Percentiles rank a stretch among this genome's conserved stretches.
These are phyloP conservation scores for Mimachlamys varia DNA, from an alignment of 2,888 invertebrate species.

Conservation along the genomic window DNA sequence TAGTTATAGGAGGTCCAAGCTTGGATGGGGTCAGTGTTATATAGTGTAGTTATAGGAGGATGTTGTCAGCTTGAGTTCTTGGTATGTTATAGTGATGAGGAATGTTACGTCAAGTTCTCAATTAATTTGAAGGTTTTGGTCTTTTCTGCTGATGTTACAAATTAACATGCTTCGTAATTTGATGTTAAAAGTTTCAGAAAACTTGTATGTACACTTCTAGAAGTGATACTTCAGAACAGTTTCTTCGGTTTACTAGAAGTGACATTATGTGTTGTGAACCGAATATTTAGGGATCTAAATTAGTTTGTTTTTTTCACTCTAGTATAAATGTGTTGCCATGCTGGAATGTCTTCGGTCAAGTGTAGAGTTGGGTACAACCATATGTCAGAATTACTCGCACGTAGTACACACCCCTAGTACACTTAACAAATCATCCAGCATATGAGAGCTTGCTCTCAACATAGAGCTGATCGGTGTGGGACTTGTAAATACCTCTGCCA, in stretches of 20 bases:
- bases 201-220: neutral
- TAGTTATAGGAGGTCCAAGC: too few species aligned
- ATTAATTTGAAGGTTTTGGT: too few species aligned
- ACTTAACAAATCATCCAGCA: conserved; percentile 6
- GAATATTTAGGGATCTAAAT: neutral
- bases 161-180: too few species aligned
- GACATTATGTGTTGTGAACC: neutral
- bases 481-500: neutral
- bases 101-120: too few species aligned
- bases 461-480: neutral
- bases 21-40: too few species aligned
- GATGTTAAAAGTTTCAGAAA: too few species aligned
- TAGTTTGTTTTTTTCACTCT: conserved; percentile 10
- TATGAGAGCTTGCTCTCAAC: neutral
- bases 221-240: too few species aligned
- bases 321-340: conserved; percentile 29
- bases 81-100: neutral
- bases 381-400: conserved; percentile 27
- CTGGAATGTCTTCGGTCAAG: conserved; percentile 34
- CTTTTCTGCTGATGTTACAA: too few species aligned
- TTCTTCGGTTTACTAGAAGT: neutral
- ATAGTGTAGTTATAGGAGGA: neutral
- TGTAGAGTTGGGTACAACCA: conserved; percentile 22
- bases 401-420: neutral
- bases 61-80: neutral